phyloP scores from a whole-genome alignment of 2,797 vertebrate genomes.

The Ceryle rudis region DNA sequence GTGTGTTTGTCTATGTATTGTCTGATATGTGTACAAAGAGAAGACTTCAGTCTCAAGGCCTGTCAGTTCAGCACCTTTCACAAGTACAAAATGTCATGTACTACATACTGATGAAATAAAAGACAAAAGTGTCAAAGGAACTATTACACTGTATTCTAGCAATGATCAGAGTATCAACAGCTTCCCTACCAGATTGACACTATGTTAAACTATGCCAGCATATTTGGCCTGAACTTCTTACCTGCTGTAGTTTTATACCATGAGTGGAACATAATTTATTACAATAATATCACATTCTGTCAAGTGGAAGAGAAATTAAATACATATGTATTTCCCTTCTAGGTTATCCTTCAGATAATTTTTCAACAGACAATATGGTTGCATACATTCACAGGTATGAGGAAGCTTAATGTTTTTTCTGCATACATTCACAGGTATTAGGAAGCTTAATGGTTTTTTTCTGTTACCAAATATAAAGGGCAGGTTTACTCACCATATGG shows the following conservation, averaged over 20 bases:
- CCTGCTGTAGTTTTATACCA: background rate
- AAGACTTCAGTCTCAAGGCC: slow-evolving; percentile 66
- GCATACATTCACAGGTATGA: background rate
- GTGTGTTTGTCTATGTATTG: slow-evolving; percentile 44
- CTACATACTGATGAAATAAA: slow-evolving; percentile 71
- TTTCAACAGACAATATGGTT: background rate
- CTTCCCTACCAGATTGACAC: slow-evolving; percentile 56
- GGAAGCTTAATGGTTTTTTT: background rate
- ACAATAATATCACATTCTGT: background rate
- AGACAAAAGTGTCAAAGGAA: slow-evolving; percentile 73
- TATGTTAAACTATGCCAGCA: slow-evolving; percentile 43
- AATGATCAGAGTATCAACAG: slow-evolving; percentile 68
- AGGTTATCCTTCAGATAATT: background rate
- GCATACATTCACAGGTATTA: background rate
- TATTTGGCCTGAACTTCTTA: slow-evolving; percentile 28
- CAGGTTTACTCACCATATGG: background rate
- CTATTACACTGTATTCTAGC: slow-evolving; percentile 66
- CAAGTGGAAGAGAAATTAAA: background rate
- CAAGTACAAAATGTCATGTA: slow-evolving; percentile 70
- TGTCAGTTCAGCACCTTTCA: slow-evolving; percentile 75
- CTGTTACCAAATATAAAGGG: background rate
- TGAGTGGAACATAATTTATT: background rate
- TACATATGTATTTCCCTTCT: background rate
- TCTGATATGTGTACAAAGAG: slow-evolving; percentile 70
- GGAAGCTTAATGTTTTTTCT: background rate